Conservation (phyloP, 2,888 invertebrate genomes). For the Nipponacmea schrenckii region DNA sequence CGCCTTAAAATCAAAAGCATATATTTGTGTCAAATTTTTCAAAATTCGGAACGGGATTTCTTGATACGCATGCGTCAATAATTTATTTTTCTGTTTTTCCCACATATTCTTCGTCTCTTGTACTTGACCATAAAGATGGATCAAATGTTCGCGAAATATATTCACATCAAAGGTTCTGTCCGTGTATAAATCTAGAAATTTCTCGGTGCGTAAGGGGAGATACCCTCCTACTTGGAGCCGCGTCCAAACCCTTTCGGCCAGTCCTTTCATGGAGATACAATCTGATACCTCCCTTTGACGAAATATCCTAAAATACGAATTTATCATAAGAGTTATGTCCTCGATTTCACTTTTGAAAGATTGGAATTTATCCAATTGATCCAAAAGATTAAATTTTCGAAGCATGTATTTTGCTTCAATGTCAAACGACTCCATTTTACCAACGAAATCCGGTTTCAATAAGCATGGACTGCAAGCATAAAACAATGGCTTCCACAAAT, state of each 20-base stretch:
- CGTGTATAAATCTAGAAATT: not conserved
- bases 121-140: not conserved
- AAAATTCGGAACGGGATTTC: constrained; percentile 4
- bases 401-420: not conserved
- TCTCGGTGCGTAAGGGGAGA: not conserved
- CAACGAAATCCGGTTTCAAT: not conserved
- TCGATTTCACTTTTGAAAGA: not conserved
- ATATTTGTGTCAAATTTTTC: not conserved
- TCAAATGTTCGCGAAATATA: not conserved
- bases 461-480: not conserved
- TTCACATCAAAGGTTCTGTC: not conserved
- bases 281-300: not conserved
- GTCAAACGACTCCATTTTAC: not conserved
- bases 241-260: not conserved
- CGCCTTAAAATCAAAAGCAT: not conserved
- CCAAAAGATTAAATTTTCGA: not conserved
- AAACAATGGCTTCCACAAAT: not conserved
- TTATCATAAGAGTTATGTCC: not conserved
- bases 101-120: not conserved
- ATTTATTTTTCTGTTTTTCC: not conserved
- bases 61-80: not conserved
- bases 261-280: not conserved
- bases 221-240: not conserved
- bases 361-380: not conserved
- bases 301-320: not conserved